These are phyloP conservation scores for Rhodeus uyekii DNA, from an alignment of 2,797 vertebrate genomes.

Conservation along the genomic window DNA sequence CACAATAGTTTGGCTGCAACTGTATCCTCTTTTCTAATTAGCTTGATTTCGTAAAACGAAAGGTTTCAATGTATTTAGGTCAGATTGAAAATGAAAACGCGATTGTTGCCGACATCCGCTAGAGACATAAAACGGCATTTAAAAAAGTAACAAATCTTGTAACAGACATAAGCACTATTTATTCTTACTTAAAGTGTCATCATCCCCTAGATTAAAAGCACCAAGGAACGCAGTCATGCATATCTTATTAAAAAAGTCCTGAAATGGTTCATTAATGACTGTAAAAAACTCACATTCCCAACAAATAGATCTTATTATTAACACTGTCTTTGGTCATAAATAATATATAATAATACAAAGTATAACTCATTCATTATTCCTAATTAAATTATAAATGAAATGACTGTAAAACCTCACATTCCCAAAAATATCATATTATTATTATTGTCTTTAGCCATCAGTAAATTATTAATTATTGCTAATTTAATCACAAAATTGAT, in stretches of 20 bases:
- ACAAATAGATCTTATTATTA: constrained; percentile 19
- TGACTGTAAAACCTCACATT: constrained; percentile 1
- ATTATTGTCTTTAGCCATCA: not conserved
- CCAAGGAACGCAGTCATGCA: not conserved
- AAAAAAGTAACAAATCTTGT: not conserved
- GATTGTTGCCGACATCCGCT: not conserved
- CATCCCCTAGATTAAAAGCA: not conserved
- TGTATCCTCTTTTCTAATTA: constrained; percentile 28
- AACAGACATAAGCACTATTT: not conserved
- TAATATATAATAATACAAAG: not conserved
- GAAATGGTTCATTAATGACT: constrained; percentile 11
- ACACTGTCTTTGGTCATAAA: not conserved
- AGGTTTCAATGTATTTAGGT: constrained; percentile 6
- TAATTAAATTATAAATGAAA: not conserved
- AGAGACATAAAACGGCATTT: not conserved
- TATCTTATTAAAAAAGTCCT: constrained; percentile 27
- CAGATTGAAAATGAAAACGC: not conserved
- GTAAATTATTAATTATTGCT: not conserved
- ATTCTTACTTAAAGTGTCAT: not conserved
- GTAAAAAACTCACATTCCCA: not conserved
- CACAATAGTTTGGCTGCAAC: constrained; percentile 28
- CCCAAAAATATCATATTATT: constrained; percentile 20
- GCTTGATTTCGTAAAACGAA: constrained; percentile 31
- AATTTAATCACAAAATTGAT: not conserved
- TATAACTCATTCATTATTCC: not conserved